Base-by-base conservation (phyloP, 2,113 vertebrate genomes). In the Agapornis roseicollis region DNA sequence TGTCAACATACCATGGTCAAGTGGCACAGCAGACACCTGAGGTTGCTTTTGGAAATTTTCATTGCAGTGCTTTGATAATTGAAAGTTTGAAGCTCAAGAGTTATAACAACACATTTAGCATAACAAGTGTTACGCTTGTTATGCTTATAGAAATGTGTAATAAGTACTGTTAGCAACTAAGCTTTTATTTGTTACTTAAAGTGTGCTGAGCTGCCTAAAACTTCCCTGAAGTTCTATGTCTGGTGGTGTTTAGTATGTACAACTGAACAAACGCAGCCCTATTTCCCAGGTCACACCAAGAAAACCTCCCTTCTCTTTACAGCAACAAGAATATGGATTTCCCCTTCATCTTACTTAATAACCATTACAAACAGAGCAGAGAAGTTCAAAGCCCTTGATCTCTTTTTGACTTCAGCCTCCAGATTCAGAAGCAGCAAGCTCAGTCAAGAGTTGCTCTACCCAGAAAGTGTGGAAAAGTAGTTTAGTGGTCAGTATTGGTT, bases 11-110 rank as follows among this genome's bases (percentile, higher is more conserved):
- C 56, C 3, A 3, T 11, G 25, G 42, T 27, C 14, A 22, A 41
- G 50, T 0, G 3, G 37, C 8, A 10, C 0, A 2, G 37, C n/a
- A 74, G 50, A 66, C 22, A 89, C n/a, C 31, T 39, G n/a, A 87
- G n/a, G 37, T 9, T 44, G 17, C 25, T 88, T 84, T 53, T 70
- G 18, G 18, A 27, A 65, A 81, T 14, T 50, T 69, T 88, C 25
- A 8, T 9, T 68, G 33, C 31, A 49, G 35, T 7, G 13, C 19
- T 64, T 47, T 65, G 41, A 31, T 50, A 77, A 33, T 29, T 1
- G 27, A 58, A 52, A 35, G 31, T 53, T 4, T 3, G 35, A 85
- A 76, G 6, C 7, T 69, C 37, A 72, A 56, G 25, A 46, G 24
- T 65, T 61, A 17, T 7, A 46, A 81, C 47, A 29, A 22, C 1